Evolutionary conservation across 2,888 invertebrate genomes (phyloP), one percentile per base, ranked within the genome.

Genomic region (Ashinkailepas kermadecensis): DNA sequence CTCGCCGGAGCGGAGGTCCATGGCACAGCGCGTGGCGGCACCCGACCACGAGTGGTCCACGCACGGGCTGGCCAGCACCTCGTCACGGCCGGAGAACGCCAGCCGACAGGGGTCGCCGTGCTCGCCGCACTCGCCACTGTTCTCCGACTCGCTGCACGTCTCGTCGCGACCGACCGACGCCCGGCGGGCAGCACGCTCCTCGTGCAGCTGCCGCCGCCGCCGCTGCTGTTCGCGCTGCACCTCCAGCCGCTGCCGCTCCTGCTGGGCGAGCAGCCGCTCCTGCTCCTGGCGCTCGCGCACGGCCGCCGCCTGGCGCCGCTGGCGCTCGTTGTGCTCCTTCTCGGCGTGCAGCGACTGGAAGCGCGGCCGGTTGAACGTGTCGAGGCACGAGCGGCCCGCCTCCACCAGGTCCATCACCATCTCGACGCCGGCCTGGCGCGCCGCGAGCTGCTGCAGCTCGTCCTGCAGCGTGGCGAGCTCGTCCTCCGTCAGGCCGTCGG

Each of bases 381-480:
- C 93, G 93, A 2, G 94, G 15, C n/a, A 25, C 58, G n/a, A 23
- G 23, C 13, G 25, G n/a, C 13, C 23, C 23, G 10, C 1, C 23
- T 25, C 58, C 13, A n/a, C 92, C 79, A 97, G 87, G 85, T 96
- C 93, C 86, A 91, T 94, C 84, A 97, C 93, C 93, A 96, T 95
- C 58, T 94, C 95, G 88, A 94, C 93, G 0, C 95, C 95, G 81
- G 91, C 90, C 23, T 91, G 85, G 84, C 83, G 89, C 86, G 67
- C 86, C 83, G 93, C 91, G 84, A 92, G 87, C 0, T 88, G 85
- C 81, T 91, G 88, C 62, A 95, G 86, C 85, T 93, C 91, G 9
- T 88, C 86, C 56, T 91, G 87, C 11, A 97, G 87, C 82, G 90
- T 89, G 0, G 88, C 88, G 15, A 93, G 88, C 85, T 93, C 91